These are phyloP conservation scores for Aporrectodea caliginosa DNA, from an alignment of 1,140 invertebrate genomes.

Conservation along the genomic window DNA sequence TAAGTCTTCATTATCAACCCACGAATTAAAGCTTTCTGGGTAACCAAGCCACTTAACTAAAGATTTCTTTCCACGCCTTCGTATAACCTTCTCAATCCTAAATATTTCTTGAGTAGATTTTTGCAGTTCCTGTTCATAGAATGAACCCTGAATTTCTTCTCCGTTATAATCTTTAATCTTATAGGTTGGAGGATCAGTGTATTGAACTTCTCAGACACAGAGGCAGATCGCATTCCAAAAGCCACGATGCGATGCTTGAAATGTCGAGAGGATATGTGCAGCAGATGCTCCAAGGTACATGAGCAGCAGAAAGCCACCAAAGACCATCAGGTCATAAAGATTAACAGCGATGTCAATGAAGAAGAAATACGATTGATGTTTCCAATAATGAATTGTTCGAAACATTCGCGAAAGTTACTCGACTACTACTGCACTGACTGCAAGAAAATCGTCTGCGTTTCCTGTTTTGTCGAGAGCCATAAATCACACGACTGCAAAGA, in stretches of 20 bases:
- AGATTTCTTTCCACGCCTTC: too few relatives aligned
- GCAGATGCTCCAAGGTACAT: background rate
- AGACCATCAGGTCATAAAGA: background rate
- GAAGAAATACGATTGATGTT: background rate
- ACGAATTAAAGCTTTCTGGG: too few relatives aligned
- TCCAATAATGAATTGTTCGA: background rate
- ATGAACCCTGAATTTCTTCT: too few relatives aligned
- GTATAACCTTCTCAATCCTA: too few relatives aligned
- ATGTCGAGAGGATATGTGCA: background rate
- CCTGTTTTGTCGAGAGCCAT: background rate
- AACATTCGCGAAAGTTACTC: background rate
- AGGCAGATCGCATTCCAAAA: too few relatives aligned
- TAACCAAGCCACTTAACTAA: too few relatives aligned
- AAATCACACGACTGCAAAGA: background rate
- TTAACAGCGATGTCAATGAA: background rate
- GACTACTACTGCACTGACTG: background rate
- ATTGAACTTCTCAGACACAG: too few relatives aligned
- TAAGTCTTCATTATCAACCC: too few relatives aligned
- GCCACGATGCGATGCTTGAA: background rate
- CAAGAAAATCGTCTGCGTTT: background rate
- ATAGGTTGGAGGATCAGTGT: too few relatives aligned
- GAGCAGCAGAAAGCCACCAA: background rate
- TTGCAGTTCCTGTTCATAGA: too few relatives aligned
- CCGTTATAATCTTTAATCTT: too few relatives aligned
- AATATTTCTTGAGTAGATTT: too few relatives aligned